Conservation (phyloP, 2,888 invertebrate species). For the Caenorhabditis auriculariae region DNA sequence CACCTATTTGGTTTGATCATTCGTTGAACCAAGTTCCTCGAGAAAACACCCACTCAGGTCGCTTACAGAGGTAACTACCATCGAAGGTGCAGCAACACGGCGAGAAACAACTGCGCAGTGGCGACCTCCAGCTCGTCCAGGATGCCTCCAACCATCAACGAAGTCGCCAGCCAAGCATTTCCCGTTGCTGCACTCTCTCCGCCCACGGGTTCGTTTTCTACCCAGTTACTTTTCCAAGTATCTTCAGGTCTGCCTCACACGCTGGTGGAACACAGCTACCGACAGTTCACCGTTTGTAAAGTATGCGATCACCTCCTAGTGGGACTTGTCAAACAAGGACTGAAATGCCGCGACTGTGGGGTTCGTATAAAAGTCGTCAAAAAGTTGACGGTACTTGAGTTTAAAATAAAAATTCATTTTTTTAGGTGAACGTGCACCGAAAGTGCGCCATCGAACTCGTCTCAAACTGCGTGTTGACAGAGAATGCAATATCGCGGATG, state of each 20-base stretch:
- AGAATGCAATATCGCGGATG: slow-evolving; percentile 37
- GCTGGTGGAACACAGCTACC: slow-evolving; percentile 61
- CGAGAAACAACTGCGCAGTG: slow-evolving; percentile 57
- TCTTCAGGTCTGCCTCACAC: slow-evolving; percentile 58
- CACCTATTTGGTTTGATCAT: too few species aligned
- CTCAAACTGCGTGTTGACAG: slow-evolving; percentile 56
- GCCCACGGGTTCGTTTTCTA: slow-evolving; percentile 22
- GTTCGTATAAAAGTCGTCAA: slow-evolving; percentile 20
- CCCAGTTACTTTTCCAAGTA: too few species aligned
- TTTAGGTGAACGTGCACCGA: slow-evolving; percentile 62
- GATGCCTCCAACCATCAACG: background rate
- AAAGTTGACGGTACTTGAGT: background rate
- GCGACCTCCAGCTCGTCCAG: slow-evolving; percentile 3
- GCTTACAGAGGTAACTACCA: slow-evolving; percentile 58
- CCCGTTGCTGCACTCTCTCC: slow-evolving; percentile 17
- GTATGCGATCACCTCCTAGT: slow-evolving; percentile 62
- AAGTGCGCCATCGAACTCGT: slow-evolving; percentile 57
- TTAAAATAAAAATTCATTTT: background rate
- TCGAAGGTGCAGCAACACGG: slow-evolving; percentile 59
- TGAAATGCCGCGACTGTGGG: slow-evolving; percentile 63
- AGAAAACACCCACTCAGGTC: background rate
- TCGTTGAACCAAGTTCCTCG: too few species aligned
- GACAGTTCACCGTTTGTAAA: slow-evolving; percentile 63
- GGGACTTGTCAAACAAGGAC: slow-evolving; percentile 63
- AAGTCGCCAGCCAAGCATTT: slow-evolving; percentile 12